phyloP scores from a whole-genome alignment of 2,888 invertebrate species.

The Anorthoa munda region DNA sequence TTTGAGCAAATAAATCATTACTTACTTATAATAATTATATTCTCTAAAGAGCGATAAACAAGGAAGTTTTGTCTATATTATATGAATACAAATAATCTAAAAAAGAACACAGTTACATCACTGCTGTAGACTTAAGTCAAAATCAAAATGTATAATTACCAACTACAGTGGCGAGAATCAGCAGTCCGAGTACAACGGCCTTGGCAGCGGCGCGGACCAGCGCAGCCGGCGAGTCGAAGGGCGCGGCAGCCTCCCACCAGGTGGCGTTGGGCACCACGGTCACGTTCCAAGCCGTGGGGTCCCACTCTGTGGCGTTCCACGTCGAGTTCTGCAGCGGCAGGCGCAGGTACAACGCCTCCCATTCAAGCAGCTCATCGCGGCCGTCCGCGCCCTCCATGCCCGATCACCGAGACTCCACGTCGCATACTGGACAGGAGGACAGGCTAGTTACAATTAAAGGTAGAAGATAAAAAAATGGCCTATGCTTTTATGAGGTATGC shows the following conservation, averaged over 20 bases:
- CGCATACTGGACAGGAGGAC: conserved; percentile 73
- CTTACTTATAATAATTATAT: too few relatives aligned
- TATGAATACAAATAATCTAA: neutral
- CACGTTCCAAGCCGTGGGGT: conserved; percentile 80
- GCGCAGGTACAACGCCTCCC: conserved; percentile 86
- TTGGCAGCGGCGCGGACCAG: conserved; percentile 92
- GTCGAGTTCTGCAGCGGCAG: conserved; percentile 81
- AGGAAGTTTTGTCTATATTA: too few relatives aligned
- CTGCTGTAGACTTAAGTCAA: conserved; percentile 1
- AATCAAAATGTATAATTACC: conserved; percentile 81
- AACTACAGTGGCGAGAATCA: conserved; percentile 92
- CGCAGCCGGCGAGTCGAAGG: conserved; percentile 88
- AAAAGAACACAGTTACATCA: neutral
- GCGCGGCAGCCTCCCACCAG: conserved; percentile 86
- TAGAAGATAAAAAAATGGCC: neutral
- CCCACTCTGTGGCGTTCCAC: conserved; percentile 83
- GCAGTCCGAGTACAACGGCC: conserved; percentile 91
- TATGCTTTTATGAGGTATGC: too few relatives aligned
- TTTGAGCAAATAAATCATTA: too few relatives aligned
- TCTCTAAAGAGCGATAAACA: too few relatives aligned
- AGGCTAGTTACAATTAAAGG: conserved; percentile 26
- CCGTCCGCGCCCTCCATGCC: conserved; percentile 89
- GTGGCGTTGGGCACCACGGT: conserved; percentile 81
- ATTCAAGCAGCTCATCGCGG: conserved; percentile 83
- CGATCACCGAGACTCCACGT: conserved; percentile 84